A percentile compares a stretch with the other conserved stretches of the same genome.
phyloP scores from a whole-genome alignment of 2,888 invertebrate species.

The Deilephila porcellus region DNA sequence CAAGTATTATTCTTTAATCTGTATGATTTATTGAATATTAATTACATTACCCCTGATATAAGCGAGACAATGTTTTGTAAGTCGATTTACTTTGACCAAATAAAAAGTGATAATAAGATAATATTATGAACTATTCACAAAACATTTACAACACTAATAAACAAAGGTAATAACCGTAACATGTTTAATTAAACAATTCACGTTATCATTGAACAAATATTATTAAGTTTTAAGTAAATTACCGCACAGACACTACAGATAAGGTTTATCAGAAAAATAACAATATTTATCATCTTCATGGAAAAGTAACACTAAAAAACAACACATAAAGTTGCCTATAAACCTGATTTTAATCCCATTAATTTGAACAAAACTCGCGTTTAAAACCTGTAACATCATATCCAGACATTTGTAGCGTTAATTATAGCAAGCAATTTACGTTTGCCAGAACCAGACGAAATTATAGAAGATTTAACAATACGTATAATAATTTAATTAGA shows the following conservation, averaged over 20 bases:
- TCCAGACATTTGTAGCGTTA: too few relatives aligned
- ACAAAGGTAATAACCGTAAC: background rate
- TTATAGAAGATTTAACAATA: background rate
- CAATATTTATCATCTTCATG: background rate
- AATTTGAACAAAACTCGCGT: too few relatives aligned
- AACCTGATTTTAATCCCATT: too few relatives aligned
- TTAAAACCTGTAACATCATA: too few relatives aligned
- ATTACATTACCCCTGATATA: too few relatives aligned
- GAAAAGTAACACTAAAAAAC: background rate
- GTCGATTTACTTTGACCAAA: too few relatives aligned
- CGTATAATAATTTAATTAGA: background rate
- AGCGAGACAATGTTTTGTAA: too few relatives aligned
- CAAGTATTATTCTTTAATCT: too few relatives aligned
- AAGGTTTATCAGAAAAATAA: background rate
- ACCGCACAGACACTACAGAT: background rate
- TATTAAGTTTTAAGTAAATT: conserved; percentile 26
- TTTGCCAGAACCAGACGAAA: background rate
- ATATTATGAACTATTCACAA: too few relatives aligned
- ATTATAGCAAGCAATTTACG: background rate
- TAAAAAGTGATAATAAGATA: too few relatives aligned
- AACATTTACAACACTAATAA: background rate
- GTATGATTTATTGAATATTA: too few relatives aligned
- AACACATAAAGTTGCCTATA: too few relatives aligned
- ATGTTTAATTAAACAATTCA: background rate
- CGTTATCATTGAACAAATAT: background rate